Base-by-base conservation (phyloP, 2,797 vertebrate genomes). In the Etheostoma perlongum region DNA sequence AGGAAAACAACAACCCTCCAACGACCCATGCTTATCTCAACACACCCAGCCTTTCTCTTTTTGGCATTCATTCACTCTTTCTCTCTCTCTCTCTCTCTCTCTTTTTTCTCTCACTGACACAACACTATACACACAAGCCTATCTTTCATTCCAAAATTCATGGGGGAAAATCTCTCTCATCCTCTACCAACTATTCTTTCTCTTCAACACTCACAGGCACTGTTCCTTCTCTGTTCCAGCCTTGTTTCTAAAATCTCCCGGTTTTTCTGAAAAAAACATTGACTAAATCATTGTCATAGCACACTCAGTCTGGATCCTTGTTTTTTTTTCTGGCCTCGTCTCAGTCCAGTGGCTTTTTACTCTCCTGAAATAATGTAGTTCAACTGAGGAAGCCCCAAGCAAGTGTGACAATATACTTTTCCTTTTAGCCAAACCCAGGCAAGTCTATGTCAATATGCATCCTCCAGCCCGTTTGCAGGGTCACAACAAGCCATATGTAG, bases 21-120 rank as follows among this genome's bases (percentile, higher is more conserved):
- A 75, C 65, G 46, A 91, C 85, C 89, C 86, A 40, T 62, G 80
- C 92, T 95, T 95, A 95, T 95, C 94, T 93, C 91, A 90, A 81
- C 85, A 90, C 78, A 91, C 76, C 79, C 94, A 94, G 94, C 79
- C 91, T 78, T 83, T 87, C 91, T 89, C 33, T 79, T 74, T 85
- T 85, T 94, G 93, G 94, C 91, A 90, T 89, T 82, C 79, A 76
- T 63, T 84, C 74, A 12, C 68, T 72, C 62, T 75, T 53, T 79
- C 62, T 51, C 72, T 84, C 78, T 12, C 68, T 74, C 63, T 75
- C 58, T 79, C 62, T 51, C 69, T 84, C 78, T 12, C 68, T 74
- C 63, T 75, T 62, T 77, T 83, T 53, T 60, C 53, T 71, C 74
- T 66, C 66, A 71, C 64, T 30, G 10, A 66, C 49, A 60, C 40